Percentiles rank a stretch among this genome's conserved stretches.
Conservation (phyloP, 2,888 invertebrate genomes). For the Cataglyphis livida region DNA sequence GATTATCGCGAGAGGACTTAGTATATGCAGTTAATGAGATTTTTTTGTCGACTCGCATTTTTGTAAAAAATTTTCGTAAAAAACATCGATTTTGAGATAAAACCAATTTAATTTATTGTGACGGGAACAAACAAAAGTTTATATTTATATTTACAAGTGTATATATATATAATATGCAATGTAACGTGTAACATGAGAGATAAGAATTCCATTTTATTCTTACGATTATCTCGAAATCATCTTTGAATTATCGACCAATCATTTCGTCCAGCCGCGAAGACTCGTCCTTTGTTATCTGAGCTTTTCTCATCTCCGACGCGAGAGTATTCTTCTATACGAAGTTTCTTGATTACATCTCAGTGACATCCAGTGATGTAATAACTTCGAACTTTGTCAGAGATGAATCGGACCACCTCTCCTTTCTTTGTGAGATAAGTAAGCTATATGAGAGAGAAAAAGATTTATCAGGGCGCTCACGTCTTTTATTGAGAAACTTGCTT, state of each 20-base stretch:
- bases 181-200: background rate
- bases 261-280: constrained; percentile 3
- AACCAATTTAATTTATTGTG: background rate
- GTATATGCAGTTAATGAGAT: background rate
- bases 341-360: constrained; percentile 63
- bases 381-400: constrained; percentile 52
- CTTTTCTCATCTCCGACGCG: constrained; percentile 33
- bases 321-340: constrained; percentile 33
- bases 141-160: background rate
- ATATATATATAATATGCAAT: background rate
- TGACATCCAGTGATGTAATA: constrained; percentile 53
- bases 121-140: background rate
- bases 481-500: constrained; percentile 79
- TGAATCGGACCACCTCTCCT: background rate
- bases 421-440: background rate
- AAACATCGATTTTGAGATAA: background rate
- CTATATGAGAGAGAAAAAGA: background rate
- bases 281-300: constrained; percentile 22
- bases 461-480: constrained; percentile 64
- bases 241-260: background rate
- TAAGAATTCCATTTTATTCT: background rate
- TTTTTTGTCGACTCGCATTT: constrained; percentile 12
- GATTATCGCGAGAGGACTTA: background rate
- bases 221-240: background rate
- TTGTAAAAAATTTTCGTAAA: background rate